phyloP scores from a whole-genome alignment of 2,113 vertebrate species.

The Ranitomeya variabilis region DNA sequence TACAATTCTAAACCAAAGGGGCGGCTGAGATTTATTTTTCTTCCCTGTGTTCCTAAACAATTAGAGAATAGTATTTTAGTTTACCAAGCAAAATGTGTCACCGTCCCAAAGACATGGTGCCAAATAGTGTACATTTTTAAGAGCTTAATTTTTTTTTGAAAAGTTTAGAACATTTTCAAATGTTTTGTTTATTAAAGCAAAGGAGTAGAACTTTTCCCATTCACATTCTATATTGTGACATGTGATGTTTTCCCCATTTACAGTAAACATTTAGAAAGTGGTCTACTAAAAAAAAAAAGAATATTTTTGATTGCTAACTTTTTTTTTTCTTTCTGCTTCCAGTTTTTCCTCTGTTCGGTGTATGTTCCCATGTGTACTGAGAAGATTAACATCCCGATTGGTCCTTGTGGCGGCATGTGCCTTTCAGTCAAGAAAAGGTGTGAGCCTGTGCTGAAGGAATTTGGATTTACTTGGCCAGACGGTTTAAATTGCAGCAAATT shows the following conservation, averaged over 20 bases:
- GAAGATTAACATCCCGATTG: conserved; percentile 97
- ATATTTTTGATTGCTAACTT: background rate
- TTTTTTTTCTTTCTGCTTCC: conserved; percentile 55
- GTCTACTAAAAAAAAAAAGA: too few species aligned
- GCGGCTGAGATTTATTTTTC: too few species aligned
- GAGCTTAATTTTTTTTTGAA: background rate
- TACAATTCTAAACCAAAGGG: background rate
- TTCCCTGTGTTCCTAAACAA: background rate
- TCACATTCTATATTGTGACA: background rate
- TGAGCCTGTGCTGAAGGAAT: conserved; percentile 92
- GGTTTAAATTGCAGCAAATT: conserved; percentile 96
- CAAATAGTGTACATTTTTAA: background rate
- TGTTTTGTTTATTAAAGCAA: background rate
- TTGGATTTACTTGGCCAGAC: conserved; percentile 95
- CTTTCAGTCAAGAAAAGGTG: conserved; percentile 93
- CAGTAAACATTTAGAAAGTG: too few species aligned
- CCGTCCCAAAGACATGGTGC: background rate
- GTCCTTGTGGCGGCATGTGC: conserved; percentile 97
- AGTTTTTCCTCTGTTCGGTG: conserved; percentile 98
- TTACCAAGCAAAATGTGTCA: conserved; percentile 17
- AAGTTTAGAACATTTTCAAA: background rate
- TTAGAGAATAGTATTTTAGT: background rate
- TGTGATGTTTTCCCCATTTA: background rate
- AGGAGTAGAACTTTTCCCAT: background rate
- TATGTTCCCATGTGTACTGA: conserved; percentile 99